Percentiles rank a stretch among this genome's conserved stretches.
These are phyloP conservation scores for Turdus rufiventris DNA, from an alignment of 2,113 vertebrate species.

Conservation along the genomic window DNA sequence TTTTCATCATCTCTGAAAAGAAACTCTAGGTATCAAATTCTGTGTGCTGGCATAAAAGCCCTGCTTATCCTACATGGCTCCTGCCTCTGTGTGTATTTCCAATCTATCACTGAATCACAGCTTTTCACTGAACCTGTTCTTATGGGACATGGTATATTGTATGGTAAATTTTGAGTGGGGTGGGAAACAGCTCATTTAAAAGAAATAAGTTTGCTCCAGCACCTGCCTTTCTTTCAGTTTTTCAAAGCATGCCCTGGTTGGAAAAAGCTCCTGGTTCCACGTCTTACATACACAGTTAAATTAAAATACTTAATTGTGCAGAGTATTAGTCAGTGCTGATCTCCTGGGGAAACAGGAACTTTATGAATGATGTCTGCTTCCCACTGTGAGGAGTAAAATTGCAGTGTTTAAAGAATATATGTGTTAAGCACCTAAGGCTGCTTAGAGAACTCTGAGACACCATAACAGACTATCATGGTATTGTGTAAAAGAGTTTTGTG, in stretches of 20 bases:
- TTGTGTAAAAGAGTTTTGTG: neutral
- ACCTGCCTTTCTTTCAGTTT: neutral
- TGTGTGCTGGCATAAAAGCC: neutral
- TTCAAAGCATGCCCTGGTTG: neutral
- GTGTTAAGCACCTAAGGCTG: neutral
- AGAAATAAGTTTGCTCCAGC: neutral
- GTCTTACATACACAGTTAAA: neutral
- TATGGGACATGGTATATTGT: neutral
- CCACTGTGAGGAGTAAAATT: neutral
- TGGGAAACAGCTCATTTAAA: neutral
- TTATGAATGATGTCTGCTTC: slow-evolving; percentile 39
- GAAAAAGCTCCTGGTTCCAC: neutral
- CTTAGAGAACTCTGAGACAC: neutral
- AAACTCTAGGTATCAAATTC: neutral
- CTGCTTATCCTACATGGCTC: neutral
- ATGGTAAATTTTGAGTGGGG: neutral
- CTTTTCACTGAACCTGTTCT: neutral
- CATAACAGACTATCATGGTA: neutral
- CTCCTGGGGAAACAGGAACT: neutral
- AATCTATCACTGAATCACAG: neutral
- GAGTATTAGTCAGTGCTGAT: neutral
- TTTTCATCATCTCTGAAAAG: neutral
- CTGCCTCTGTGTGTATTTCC: neutral
- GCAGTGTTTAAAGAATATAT: slow-evolving; percentile 2
- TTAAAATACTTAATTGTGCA: slow-evolving; percentile 21